phyloP scores from a whole-genome alignment of 2,888 invertebrate genomes.

The Eupithecia dodoneata region DNA sequence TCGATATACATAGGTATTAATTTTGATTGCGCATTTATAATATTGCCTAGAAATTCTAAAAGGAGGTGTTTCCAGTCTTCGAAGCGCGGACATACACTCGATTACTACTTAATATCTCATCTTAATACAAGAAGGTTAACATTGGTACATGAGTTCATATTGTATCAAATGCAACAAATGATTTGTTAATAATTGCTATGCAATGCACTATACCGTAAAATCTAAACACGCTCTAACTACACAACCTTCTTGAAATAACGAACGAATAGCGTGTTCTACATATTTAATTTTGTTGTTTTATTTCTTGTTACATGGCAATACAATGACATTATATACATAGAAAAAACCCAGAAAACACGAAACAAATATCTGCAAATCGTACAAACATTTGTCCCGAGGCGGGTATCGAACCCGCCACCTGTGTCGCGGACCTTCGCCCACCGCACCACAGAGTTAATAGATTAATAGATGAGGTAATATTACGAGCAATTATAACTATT shows the following conservation, averaged over 20 bases:
- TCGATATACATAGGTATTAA: neutral
- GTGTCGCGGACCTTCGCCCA: too few species aligned
- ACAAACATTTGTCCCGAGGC: too few species aligned
- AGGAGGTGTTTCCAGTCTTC: neutral
- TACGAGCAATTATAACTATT: too few species aligned
- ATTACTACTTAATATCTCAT: too few species aligned
- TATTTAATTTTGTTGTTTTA: neutral
- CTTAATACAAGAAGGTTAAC: neutral
- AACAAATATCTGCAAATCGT: too few species aligned
- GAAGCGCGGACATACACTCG: too few species aligned
- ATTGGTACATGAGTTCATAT: neutral
- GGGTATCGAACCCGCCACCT: too few species aligned
- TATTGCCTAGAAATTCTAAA: too few species aligned
- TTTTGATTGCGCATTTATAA: too few species aligned
- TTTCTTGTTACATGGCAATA: neutral
- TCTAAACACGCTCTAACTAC: neutral
- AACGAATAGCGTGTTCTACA: neutral
- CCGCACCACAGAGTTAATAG: too few species aligned
- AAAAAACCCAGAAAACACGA: too few species aligned
- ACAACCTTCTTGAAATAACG: neutral
- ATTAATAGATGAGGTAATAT: too few species aligned
- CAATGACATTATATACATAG: neutral
- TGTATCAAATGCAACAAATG: neutral
- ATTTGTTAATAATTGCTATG: neutral
- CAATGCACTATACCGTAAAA: neutral